A percentile compares a stretch with the other conserved stretches of the same genome.
Evolutionary conservation across 1,140 invertebrate genomes (phyloP).

Genomic region (Asbolus verrucosus): DNA sequence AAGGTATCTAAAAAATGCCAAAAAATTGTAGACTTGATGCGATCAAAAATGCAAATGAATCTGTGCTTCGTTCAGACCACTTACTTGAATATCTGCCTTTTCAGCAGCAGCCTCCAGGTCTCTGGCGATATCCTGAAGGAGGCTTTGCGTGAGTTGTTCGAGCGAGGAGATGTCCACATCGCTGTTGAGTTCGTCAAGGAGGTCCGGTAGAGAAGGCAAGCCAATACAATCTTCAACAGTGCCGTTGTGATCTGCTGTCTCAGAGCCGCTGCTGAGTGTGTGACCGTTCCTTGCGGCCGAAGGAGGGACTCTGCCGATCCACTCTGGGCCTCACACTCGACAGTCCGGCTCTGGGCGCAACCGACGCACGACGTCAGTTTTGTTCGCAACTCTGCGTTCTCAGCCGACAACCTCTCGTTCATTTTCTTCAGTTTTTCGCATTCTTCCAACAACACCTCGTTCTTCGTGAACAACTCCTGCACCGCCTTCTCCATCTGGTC

Average conservation of each 20-base stretch:
- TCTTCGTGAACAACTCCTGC: slow-evolving; percentile 72
- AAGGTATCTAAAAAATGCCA: slow-evolving; percentile 40
- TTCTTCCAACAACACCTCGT: slow-evolving; percentile 74
- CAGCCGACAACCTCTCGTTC: slow-evolving; percentile 75
- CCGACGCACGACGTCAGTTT: slow-evolving; percentile 66
- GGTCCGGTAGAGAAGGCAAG: slow-evolving; percentile 84
- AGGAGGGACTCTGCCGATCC: slow-evolving; percentile 86
- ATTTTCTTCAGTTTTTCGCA: slow-evolving; percentile 74
- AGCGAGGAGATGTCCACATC: slow-evolving; percentile 76
- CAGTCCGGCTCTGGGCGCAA: slow-evolving; percentile 68
- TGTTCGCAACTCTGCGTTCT: slow-evolving; percentile 72
- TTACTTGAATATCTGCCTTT: slow-evolving; percentile 65
- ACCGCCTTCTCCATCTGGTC: slow-evolving; percentile 86
- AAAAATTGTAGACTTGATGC: background rate
- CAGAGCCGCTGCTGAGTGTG: slow-evolving; percentile 71
- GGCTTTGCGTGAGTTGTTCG: slow-evolving; percentile 82
- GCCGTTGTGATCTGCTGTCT: slow-evolving; percentile 59
- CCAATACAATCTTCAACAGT: slow-evolving; percentile 76
- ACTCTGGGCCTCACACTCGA: slow-evolving; percentile 71
- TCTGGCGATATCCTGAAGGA: slow-evolving; percentile 83
- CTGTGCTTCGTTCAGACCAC: slow-evolving; percentile 2
- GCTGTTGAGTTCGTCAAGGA: slow-evolving; percentile 76
- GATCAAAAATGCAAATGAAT: background rate
- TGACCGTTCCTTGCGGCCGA: slow-evolving; percentile 84
- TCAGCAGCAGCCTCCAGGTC: slow-evolving; percentile 76